Conservation (phyloP, 2,888 invertebrate species). For the Philopedon plagiatum region DNA sequence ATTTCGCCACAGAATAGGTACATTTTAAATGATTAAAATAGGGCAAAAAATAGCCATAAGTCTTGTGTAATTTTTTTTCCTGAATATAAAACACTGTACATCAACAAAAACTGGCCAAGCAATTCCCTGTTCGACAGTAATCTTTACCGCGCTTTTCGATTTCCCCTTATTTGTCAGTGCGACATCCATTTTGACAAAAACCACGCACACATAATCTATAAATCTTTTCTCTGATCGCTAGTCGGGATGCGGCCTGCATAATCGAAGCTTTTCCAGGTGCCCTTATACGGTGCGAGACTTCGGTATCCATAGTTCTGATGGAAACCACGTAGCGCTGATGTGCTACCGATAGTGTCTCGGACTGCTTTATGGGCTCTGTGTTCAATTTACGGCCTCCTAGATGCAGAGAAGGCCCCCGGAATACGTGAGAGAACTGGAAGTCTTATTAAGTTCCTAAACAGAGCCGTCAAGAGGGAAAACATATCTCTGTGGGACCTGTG, state of each 20-base stretch:
- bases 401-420: conserved; percentile 59
- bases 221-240: conserved; percentile 37
- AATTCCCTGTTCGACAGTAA: conserved; percentile 3
- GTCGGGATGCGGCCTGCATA: conserved; percentile 54
- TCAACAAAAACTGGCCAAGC: background rate
- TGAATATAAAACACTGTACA: no score
- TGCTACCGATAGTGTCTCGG: conserved; percentile 67
- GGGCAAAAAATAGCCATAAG: no score
- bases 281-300: conserved; percentile 52
- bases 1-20: no score
- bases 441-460: conserved; percentile 45
- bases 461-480: conserved; percentile 24
- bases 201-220: conserved; percentile 43
- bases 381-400: conserved; percentile 65
- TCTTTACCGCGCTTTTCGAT: conserved; percentile 7
- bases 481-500: conserved; percentile 7
- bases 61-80: no score
- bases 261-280: conserved; percentile 53
- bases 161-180: conserved; percentile 34
- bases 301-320: conserved; percentile 66
- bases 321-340: conserved; percentile 67
- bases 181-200: conserved; percentile 31
- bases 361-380: conserved; percentile 66
- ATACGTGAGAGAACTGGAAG: conserved; percentile 65
- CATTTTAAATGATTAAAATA: no score